Percentiles rank a stretch among this genome's conserved stretches.
Evolutionary conservation across 2,888 invertebrate species (phyloP).

Genomic region (Drosophila kuntzei): DNA sequence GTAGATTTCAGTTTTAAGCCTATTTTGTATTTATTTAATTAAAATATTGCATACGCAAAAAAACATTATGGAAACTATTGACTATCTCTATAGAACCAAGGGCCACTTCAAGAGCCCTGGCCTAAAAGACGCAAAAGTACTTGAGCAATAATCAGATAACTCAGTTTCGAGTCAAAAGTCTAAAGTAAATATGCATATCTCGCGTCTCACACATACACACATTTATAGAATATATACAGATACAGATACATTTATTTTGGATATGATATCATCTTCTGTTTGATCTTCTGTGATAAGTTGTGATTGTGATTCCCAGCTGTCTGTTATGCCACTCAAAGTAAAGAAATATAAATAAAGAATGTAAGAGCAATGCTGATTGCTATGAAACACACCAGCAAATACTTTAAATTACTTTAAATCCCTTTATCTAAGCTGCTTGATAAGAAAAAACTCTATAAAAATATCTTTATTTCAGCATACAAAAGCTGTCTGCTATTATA

Average conservation of each 20-base stretch:
- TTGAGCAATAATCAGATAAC: constrained; percentile 49
- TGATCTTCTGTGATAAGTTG: constrained; percentile 12
- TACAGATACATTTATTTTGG: background rate
- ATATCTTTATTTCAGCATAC: too few species aligned
- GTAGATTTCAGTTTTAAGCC: constrained; percentile 2
- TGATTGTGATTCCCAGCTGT: constrained; percentile 4
- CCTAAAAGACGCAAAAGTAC: constrained; percentile 33
- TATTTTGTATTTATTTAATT: constrained; percentile 38
- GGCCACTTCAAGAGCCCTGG: constrained; percentile 45
- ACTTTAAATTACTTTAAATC: background rate
- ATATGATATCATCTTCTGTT: constrained; percentile 31
- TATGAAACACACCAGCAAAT: background rate
- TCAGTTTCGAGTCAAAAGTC: constrained; percentile 30
- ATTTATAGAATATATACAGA: background rate
- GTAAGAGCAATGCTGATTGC: background rate
- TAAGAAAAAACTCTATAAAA: too few species aligned
- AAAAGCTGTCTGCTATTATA: too few species aligned
- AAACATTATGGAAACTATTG: constrained; percentile 10
- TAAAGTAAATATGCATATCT: constrained; percentile 32
- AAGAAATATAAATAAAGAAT: too few species aligned
- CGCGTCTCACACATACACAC: background rate
- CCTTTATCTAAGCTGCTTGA: too few species aligned
- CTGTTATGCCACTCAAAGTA: constrained; percentile 4
- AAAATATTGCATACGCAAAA: constrained; percentile 28
- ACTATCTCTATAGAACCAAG: constrained; percentile 32